Percentiles rank a stretch among this genome's conserved stretches.
phyloP scores from a whole-genome alignment of 2,888 invertebrate species.

The Hyppa rectilinea region DNA sequence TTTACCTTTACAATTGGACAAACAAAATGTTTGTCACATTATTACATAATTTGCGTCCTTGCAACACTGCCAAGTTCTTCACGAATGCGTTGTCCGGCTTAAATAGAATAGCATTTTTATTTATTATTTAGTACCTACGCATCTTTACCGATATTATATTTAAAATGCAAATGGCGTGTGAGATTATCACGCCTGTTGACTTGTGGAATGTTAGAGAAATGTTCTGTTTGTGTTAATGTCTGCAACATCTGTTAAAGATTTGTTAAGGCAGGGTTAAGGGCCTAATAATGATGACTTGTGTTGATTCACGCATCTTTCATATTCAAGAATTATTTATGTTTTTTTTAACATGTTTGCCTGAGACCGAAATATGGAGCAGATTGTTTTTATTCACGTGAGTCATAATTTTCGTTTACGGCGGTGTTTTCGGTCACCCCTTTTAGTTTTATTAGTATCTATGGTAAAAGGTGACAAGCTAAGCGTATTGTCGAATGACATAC shows the following conservation, averaged over 20 bases:
- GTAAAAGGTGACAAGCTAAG: background rate
- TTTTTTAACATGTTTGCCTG: conserved; percentile 1
- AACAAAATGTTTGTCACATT: conserved; percentile 60
- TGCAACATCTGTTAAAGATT: conserved; percentile 30
- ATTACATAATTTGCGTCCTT: conserved; percentile 76
- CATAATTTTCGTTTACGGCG: background rate
- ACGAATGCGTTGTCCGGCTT: conserved; percentile 72
- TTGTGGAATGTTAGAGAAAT: conserved; percentile 31
- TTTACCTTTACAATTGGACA: conserved; percentile 60
- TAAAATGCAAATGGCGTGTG: conserved; percentile 54
- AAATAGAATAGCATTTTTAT: conserved; percentile 68
- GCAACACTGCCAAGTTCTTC: conserved; percentile 82
- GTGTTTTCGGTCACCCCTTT: background rate
- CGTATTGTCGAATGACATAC: background rate
- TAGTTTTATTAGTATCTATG: background rate
- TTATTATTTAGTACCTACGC: conserved; percentile 75
- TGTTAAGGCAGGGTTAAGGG: conserved; percentile 29
- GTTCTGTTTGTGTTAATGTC: conserved; percentile 11
- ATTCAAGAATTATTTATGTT: conserved; percentile 1
- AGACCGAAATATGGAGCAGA: conserved; percentile 1
- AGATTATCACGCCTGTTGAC: conserved; percentile 41
- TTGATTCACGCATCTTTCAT: conserved; percentile 21
- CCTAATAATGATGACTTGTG: conserved; percentile 18
- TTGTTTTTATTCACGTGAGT: conserved; percentile 4
- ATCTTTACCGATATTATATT: conserved; percentile 64